Evolutionary conservation across 1,140 invertebrate genomes (phyloP).

Genomic region (Pseudachorutes palmiensis): DNA sequence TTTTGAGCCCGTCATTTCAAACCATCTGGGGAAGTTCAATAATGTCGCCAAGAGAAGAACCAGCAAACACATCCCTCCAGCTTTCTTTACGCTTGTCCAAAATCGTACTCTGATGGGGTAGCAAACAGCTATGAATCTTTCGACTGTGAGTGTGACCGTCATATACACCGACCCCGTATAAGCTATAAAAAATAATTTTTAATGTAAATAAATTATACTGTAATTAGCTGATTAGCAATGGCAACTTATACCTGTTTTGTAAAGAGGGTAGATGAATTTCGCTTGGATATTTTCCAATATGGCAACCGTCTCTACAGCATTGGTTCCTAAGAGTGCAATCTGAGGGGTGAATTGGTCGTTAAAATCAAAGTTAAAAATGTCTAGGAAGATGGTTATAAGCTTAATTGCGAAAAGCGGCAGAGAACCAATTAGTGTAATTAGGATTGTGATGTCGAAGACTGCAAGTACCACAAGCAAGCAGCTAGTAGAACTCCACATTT

Average conservation of each 20-base stretch:
- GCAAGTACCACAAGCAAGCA: constrained; percentile 1
- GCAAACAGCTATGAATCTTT: constrained; percentile 91
- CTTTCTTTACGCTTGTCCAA: constrained; percentile 52
- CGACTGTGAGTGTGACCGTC: constrained; percentile 86
- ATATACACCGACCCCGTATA: constrained; percentile 82
- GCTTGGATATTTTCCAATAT: not conserved
- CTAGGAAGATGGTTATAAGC: not conserved
- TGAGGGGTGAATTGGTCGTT: not conserved
- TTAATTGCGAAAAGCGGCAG: not conserved
- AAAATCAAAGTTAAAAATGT: not conserved
- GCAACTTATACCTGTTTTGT: not conserved
- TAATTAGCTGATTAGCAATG: not conserved
- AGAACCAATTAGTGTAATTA: not conserved
- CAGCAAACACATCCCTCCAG: not conserved
- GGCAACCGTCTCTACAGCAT: not conserved
- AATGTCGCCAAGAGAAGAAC: not conserved
- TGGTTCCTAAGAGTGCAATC: not conserved
- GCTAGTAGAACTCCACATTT: constrained; percentile 4
- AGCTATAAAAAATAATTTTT: not conserved
- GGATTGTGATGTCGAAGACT: not conserved
- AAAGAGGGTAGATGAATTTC: not conserved
- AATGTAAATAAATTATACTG: not conserved
- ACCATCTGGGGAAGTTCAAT: not conserved
- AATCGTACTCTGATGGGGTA: constrained; percentile 78
- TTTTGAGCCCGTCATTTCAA: not conserved